Evolutionary conservation across 2,888 invertebrate genomes (phyloP).

Genomic region (Conistra vaccinii): DNA sequence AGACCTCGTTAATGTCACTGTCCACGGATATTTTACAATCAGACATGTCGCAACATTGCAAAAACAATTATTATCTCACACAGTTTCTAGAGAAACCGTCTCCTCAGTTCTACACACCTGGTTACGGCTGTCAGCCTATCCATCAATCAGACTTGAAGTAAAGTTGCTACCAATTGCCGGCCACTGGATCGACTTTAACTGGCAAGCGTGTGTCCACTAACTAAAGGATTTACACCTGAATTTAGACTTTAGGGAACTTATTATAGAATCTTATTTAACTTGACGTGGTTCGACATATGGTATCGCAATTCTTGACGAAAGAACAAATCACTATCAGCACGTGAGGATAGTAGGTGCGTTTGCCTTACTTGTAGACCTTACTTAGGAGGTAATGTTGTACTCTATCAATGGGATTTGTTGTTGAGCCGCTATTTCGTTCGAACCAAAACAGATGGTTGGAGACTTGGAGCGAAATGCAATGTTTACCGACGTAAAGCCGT

Average conservation of each 20-base stretch:
- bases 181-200: constrained; percentile 80
- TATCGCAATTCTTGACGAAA: constrained; percentile 69
- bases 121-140: constrained; percentile 81
- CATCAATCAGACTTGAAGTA: constrained; percentile 83
- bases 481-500: constrained; percentile 26
- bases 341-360: constrained; percentile 77
- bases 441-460: constrained; percentile 37
- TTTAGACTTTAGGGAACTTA: constrained; percentile 70
- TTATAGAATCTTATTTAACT: constrained; percentile 63
- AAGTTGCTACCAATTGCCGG: constrained; percentile 81
- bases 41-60: constrained; percentile 64
- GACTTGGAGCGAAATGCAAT: constrained; percentile 15
- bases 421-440: constrained; percentile 33
- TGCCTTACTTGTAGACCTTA: constrained; percentile 74
- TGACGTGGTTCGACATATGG: constrained; percentile 69
- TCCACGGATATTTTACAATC: constrained; percentile 61
- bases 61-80: constrained; percentile 73
- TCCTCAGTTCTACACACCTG: constrained; percentile 74
- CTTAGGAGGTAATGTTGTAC: constrained; percentile 68
- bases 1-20: constrained; percentile 66
- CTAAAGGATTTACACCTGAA: constrained; percentile 55
- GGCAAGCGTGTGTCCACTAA: constrained; percentile 67
- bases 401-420: constrained; percentile 74
- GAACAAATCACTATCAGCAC: constrained; percentile 83
- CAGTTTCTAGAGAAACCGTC: constrained; percentile 82